These are phyloP conservation scores for Addax nasomaculatus DNA, from an alignment of 2,113 vertebrate genomes.

Conservation along the genomic window DNA sequence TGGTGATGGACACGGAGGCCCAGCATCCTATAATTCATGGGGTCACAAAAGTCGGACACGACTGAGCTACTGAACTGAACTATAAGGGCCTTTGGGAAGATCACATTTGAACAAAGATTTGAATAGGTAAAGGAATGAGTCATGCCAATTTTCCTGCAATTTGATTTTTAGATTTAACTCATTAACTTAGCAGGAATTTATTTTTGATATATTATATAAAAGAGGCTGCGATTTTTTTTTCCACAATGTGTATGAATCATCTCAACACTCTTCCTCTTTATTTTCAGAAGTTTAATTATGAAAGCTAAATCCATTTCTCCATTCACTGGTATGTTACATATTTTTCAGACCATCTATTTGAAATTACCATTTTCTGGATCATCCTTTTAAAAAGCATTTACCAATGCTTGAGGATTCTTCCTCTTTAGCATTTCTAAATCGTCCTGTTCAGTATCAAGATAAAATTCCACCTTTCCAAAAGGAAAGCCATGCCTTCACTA, in stretches of 20 bases:
- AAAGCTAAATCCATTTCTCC: neutral
- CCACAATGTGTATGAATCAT: neutral
- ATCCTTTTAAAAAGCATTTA: neutral
- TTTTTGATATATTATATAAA: neutral
- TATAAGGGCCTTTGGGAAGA: neutral
- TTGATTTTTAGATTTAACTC: neutral
- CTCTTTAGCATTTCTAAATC: neutral
- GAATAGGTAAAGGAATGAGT: neutral
- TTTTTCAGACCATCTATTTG: neutral
- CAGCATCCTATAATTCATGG: accelerated
- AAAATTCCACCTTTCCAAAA: neutral
- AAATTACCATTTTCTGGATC: neutral
- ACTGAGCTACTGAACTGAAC: too few relatives aligned
- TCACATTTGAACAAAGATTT: neutral
- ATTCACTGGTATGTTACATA: neutral
- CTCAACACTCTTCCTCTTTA: neutral
- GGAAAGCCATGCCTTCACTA: neutral
- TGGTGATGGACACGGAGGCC: too few relatives aligned
- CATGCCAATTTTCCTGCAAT: neutral
- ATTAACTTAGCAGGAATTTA: neutral
- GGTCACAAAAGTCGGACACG: too few relatives aligned
- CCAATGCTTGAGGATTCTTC: neutral
- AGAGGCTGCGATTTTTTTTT: neutral
- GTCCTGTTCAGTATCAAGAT: neutral
- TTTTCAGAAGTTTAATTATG: neutral